Base-by-base conservation (phyloP, 30 jellyfish, hydroid and myxozoan genomes). In the Phacellophora camtschatica region DNA sequence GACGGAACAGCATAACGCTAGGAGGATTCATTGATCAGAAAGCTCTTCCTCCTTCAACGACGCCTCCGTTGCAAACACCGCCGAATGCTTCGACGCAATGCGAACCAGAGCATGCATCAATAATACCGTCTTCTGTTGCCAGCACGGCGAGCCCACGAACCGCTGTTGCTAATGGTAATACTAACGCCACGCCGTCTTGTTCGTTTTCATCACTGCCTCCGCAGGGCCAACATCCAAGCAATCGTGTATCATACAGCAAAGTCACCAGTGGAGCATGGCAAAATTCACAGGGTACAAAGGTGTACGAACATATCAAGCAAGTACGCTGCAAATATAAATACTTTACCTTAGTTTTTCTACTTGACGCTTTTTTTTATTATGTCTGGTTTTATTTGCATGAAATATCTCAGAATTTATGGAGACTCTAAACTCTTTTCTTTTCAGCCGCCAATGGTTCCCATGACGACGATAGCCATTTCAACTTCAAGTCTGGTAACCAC, bases 1-100 rank as follows among this genome's bases (percentile, higher is more conserved):
- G 78, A 11, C 50, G 92, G 35, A 75, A 75, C 62, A 87, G 69
- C 66, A 65, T 81, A 61, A 88, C 90, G 15, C 89, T 68, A 3
- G 96, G 97, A 16, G 96, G 96, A 20, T 87, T 87, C 58, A 86
- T 86, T 56, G 96, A 80, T 35, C 97, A 78, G 34, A 77, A 77
- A 48, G 23, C 89, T 9, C 77, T 66, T 11, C 46, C 68, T 37
- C 48, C 83, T 10, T 24, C 95, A 3, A 36, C 66, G 18, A 56
- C 82, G 9, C 68, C 72, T 29, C 79, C 87, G 31, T 45, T 57
- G 15, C 58, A 85, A 22, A 48, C 86, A 16, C 64, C 24, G 23
- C 91, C 63, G 13, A 22, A 41, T 11, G 45, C 68, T 3, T 37
- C 88, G 3, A 45, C 63, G 62, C 22, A 87, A 11, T 70, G 27